Conservation (phyloP, 2,888 invertebrate genomes). For the Bombylius discolor region DNA sequence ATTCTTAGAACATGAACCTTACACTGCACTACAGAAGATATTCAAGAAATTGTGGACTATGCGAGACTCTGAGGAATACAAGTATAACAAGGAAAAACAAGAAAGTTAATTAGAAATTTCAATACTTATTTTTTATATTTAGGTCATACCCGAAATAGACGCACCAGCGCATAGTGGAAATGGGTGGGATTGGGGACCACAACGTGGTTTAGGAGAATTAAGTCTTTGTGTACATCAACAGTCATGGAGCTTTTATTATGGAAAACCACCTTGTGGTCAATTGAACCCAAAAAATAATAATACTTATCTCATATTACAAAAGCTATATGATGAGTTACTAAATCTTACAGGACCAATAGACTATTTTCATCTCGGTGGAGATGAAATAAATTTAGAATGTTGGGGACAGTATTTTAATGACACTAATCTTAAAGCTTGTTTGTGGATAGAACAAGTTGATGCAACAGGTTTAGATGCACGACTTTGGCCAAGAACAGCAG, state of each 20-base stretch:
- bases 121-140: conserved; percentile 27
- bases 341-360: conserved; percentile 62
- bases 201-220: conserved; percentile 60
- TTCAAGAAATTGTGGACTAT: conserved; percentile 59
- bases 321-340: conserved; percentile 61
- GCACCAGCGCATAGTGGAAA: conserved; percentile 81
- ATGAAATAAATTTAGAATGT: conserved; percentile 60
- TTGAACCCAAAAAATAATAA: conserved; percentile 69
- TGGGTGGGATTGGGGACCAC: conserved; percentile 73
- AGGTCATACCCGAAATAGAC: conserved; percentile 79
- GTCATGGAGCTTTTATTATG: conserved; percentile 68
- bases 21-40: conserved; percentile 57
- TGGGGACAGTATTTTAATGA: conserved; percentile 57
- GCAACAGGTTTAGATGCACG: conserved; percentile 61
- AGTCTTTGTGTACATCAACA: conserved; percentile 70
- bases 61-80: conserved; percentile 73
- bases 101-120: too few species aligned
- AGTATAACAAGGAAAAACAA: conserved; percentile 43
- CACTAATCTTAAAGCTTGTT: too few species aligned
- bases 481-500: conserved; percentile 72
- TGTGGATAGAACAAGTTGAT: conserved; percentile 76
- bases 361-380: conserved; percentile 63
- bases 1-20: conserved; percentile 64
- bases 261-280: conserved; percentile 75
- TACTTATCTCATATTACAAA: conserved; percentile 53